phyloP scores from a whole-genome alignment of 1,140 invertebrate species.

The Drosophila watanabei region DNA sequence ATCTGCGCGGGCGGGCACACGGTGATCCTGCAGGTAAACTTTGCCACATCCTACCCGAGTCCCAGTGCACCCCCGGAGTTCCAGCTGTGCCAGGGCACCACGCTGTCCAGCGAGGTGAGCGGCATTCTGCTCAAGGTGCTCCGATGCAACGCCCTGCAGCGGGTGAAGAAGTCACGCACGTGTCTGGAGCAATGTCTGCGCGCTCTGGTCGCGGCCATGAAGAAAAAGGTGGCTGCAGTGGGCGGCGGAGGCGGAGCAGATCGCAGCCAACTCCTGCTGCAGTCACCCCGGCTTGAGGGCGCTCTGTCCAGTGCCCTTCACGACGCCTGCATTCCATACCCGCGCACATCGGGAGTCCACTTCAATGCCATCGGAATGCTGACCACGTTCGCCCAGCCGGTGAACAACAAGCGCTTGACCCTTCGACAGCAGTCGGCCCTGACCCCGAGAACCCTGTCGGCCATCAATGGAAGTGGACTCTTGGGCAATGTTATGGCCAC shows the following conservation, averaged over 20 bases:
- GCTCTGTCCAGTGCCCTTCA: slow-evolving; percentile 87
- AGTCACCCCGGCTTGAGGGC: slow-evolving; percentile 81
- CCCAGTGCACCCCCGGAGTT: slow-evolving; percentile 90
- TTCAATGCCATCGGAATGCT: slow-evolving; percentile 95
- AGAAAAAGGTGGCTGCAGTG: slow-evolving; percentile 85
- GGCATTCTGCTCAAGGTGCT: slow-evolving; percentile 90
- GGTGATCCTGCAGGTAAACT: slow-evolving; percentile 90
- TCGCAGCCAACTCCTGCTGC: slow-evolving; percentile 81
- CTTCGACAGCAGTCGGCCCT: slow-evolving; percentile 71
- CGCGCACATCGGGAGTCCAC: slow-evolving; percentile 95
- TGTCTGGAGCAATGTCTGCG: slow-evolving; percentile 93
- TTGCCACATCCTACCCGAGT: slow-evolving; percentile 80
- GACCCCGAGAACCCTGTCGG: slow-evolving; percentile 89
- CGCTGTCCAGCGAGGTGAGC: slow-evolving; percentile 88
- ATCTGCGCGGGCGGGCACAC: slow-evolving; percentile 90
- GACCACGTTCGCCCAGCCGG: slow-evolving; percentile 94
- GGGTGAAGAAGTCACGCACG: slow-evolving; percentile 91
- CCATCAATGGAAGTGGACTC: slow-evolving; percentile 87
- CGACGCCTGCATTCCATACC: slow-evolving; percentile 96
- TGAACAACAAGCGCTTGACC: slow-evolving; percentile 89
- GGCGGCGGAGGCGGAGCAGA: slow-evolving; percentile 61
- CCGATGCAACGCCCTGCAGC: slow-evolving; percentile 90
- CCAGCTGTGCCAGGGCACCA: slow-evolving; percentile 88
- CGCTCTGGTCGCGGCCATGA: slow-evolving; percentile 90
- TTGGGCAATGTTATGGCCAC: slow-evolving; percentile 87